These are phyloP conservation scores for Asarcornis scutulata DNA, from an alignment of 2,113 vertebrate species.

Conservation along the genomic window DNA sequence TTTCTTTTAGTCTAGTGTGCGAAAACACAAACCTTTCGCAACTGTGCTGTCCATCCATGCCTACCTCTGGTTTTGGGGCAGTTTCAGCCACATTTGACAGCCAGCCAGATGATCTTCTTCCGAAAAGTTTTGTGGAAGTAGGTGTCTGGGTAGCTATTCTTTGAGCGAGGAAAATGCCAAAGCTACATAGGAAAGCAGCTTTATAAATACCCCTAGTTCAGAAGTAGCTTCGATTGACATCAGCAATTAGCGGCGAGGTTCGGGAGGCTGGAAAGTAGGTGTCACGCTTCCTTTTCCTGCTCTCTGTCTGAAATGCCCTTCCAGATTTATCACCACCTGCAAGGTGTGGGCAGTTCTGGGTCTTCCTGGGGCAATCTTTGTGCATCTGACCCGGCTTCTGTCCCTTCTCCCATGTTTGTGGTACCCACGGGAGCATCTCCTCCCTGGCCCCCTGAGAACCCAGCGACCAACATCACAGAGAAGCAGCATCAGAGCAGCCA, in stretches of 20 bases:
- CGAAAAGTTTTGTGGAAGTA: background rate
- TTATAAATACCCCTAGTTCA: background rate
- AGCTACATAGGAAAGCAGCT: background rate
- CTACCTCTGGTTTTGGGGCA: background rate
- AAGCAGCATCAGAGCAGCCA: background rate
- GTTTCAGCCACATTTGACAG: background rate
- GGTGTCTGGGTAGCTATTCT: background rate
- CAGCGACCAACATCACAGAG: background rate
- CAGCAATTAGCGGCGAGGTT: background rate
- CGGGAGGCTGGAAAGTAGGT: background rate
- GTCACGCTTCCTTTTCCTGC: background rate
- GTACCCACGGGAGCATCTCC: background rate
- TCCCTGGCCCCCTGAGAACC: background rate
- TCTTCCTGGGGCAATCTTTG: background rate
- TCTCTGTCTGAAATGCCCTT: background rate
- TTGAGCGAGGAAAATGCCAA: background rate
- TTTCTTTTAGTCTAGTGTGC: background rate
- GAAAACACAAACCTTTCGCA: background rate
- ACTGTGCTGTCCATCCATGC: accelerated
- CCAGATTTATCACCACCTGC: background rate
- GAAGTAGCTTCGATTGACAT: background rate
- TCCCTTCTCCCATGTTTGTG: background rate
- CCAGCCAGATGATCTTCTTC: background rate
- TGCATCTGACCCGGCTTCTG: background rate
- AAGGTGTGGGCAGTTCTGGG: background rate